phyloP scores from a whole-genome alignment of 2,888 invertebrate species.

The Nemurella pictetii region DNA sequence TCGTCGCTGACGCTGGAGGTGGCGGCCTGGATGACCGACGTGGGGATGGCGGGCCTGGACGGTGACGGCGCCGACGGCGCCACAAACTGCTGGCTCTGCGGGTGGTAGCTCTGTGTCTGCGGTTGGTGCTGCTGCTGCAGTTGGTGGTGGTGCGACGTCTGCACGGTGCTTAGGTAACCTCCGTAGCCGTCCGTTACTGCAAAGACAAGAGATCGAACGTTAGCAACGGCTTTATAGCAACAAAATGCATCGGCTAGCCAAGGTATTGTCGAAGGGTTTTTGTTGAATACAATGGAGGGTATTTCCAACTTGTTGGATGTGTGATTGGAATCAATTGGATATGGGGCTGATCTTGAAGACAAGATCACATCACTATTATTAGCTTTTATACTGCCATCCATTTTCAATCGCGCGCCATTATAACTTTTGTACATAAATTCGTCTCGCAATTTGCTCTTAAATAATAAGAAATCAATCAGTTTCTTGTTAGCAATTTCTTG shows the following conservation, averaged over 20 bases:
- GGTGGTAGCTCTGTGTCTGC: slow-evolving; percentile 50
- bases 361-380: no score
- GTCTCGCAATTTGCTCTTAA: slow-evolving; percentile 6
- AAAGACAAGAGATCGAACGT: slow-evolving; percentile 47
- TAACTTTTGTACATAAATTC: neutral
- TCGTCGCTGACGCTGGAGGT: slow-evolving; percentile 87
- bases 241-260: neutral
- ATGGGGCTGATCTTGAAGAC: neutral
- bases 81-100: slow-evolving; percentile 49
- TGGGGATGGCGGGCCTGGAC: slow-evolving; percentile 59
- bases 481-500: neutral
- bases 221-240: neutral
- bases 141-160: slow-evolving; percentile 51
- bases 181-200: slow-evolving; percentile 68
- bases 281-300: neutral
- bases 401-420: neutral
- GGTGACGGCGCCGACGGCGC: slow-evolving; percentile 49
- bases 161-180: slow-evolving; percentile 56
- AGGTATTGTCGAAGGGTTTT: neutral
- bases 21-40: slow-evolving; percentile 72
- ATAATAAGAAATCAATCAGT: neutral
- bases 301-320: neutral
- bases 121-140: slow-evolving; percentile 51
- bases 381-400: neutral
- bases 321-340: neutral